Percentiles rank a stretch among this genome's conserved stretches.
phyloP scores from a whole-genome alignment of 2,113 vertebrate species.

The Channa maculata region DNA sequence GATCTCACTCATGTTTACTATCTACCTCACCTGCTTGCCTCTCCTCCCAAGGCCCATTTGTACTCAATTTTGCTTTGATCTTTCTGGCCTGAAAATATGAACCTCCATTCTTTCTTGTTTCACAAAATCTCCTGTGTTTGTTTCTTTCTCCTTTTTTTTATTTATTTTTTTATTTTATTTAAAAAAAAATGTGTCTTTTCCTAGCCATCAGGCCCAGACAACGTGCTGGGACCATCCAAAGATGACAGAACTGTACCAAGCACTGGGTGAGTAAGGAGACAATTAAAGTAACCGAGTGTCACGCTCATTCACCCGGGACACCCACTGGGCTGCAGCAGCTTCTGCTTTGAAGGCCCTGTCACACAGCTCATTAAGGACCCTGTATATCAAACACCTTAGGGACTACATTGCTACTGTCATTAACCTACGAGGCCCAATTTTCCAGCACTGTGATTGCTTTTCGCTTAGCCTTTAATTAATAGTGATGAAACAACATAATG shows the following conservation, averaged over 20 bases:
- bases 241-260: slow-evolving; percentile 98
- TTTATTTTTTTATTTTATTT: too few species aligned
- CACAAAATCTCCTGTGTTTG: slow-evolving; percentile 4
- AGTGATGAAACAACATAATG: slow-evolving; percentile 71
- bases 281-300: slow-evolving; percentile 47
- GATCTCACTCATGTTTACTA: slow-evolving; percentile 19
- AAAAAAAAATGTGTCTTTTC: background rate
- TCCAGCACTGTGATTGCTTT: slow-evolving; percentile 65
- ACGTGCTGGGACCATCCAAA: slow-evolving; percentile 99
- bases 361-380: slow-evolving; percentile 66
- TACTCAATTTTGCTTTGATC: slow-evolving; percentile 44
- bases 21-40: slow-evolving; percentile 24
- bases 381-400: slow-evolving; percentile 62
- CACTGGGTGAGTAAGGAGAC: slow-evolving; percentile 89
- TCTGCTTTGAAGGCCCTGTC: slow-evolving; percentile 56
- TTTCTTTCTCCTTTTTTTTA: slow-evolving; percentile 17
- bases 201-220: slow-evolving; percentile 97
- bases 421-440: slow-evolving; percentile 70
- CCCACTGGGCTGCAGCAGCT: slow-evolving; percentile 28
- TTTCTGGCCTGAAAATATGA: slow-evolving; percentile 13
- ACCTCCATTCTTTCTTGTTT: background rate
- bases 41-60: slow-evolving; percentile 22
- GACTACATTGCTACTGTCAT: slow-evolving; percentile 60
- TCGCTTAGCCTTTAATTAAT: slow-evolving; percentile 75
- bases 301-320: slow-evolving; percentile 16